Conservation (phyloP, 2,113 vertebrate genomes). For the Gnathonemus echidnorhynchus region DNA sequence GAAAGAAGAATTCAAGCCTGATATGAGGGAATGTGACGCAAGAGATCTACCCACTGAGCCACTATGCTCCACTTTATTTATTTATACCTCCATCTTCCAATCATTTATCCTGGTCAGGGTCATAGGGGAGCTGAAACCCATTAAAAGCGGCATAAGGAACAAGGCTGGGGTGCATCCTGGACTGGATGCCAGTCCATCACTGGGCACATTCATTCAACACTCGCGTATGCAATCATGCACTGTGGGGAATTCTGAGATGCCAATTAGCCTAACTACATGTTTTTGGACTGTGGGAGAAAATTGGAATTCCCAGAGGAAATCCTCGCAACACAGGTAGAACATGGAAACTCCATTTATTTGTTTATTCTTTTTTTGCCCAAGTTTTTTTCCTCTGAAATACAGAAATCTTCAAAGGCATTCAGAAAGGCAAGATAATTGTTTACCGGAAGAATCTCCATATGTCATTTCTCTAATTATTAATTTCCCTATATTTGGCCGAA, state of each 20-base stretch:
- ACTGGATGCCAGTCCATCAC: neutral
- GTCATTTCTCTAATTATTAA: neutral
- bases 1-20: neutral
- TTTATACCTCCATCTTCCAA: neutral
- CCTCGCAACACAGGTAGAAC: neutral
- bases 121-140: neutral
- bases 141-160: neutral
- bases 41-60: neutral
- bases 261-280: neutral
- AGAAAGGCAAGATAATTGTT: neutral
- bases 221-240: neutral
- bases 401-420: neutral
- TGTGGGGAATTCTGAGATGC: neutral
- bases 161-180: neutral
- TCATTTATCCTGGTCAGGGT: neutral
- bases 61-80: neutral
- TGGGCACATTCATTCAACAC: neutral
- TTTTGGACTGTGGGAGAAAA: neutral
- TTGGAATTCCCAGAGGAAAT: neutral
- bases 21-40: neutral
- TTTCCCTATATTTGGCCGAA: neutral
- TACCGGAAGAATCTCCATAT: neutral
- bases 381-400: neutral
- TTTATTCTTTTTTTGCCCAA: neutral
- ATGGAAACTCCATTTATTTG: neutral